Conservation (phyloP, 2,888 invertebrate genomes). For the Dexiosoma caninum region DNA sequence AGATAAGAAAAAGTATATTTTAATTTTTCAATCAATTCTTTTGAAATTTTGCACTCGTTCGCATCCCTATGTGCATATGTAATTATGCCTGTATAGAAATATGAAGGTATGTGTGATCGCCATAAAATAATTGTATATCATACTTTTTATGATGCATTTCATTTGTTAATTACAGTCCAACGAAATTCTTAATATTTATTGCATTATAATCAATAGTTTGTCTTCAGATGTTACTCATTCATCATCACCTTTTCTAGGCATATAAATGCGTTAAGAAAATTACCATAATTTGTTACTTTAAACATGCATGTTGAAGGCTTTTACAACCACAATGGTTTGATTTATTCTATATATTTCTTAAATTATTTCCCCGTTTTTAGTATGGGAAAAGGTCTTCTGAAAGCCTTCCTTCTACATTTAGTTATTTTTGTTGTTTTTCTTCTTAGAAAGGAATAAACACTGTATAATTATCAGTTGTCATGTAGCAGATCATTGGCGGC, state of each 20-base stretch:
- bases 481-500: slow-evolving; percentile 51
- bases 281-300: background rate
- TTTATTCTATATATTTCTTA: slow-evolving; percentile 1
- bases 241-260: background rate
- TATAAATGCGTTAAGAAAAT: background rate
- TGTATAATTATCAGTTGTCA: slow-evolving; percentile 50
- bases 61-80: too few relatives aligned
- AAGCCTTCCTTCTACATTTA: slow-evolving; percentile 5
- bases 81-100: too few relatives aligned
- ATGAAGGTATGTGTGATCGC: too few relatives aligned
- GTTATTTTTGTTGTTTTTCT: background rate
- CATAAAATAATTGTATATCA: too few relatives aligned
- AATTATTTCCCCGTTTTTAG: background rate
- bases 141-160: too few relatives aligned
- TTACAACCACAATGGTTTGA: background rate
- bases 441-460: background rate
- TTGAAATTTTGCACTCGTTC: too few relatives aligned
- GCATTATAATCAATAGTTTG: too few relatives aligned
- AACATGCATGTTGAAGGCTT: background rate
- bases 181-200: too few relatives aligned
- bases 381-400: background rate
- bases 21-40: too few relatives aligned
- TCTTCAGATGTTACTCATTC: background rate
- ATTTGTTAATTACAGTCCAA: too few relatives aligned
- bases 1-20: too few relatives aligned